Evolutionary conservation across 2,113 vertebrate species (phyloP).

Genomic region (Psammodynastes pulverulentus): DNA sequence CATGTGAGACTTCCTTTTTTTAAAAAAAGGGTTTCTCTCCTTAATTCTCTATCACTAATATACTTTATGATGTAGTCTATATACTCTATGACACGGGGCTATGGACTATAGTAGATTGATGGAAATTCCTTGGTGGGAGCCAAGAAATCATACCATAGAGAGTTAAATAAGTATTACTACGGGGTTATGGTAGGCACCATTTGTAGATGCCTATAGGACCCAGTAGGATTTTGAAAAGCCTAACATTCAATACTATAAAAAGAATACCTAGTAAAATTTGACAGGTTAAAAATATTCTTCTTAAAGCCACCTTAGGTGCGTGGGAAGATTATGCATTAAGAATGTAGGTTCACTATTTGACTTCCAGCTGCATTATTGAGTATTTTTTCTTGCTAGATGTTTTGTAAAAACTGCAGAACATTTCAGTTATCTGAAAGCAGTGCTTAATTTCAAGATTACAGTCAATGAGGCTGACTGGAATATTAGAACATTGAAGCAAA

Average conservation of each 20-base stretch:
- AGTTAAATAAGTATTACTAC: not conserved
- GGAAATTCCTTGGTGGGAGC: not conserved
- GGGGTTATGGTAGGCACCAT: not conserved
- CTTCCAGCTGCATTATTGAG: not conserved
- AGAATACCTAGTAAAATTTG: not conserved
- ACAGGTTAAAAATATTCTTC: not conserved
- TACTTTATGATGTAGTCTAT: not conserved
- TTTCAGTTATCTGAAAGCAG: not conserved
- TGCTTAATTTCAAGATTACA: not conserved
- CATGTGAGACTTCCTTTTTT: not conserved
- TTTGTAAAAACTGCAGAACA: not conserved
- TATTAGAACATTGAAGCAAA: not conserved
- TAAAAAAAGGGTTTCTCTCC: not conserved
- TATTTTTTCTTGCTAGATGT: not conserved
- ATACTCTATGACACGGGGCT: not conserved
- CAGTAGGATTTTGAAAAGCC: not conserved
- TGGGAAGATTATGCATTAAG: not conserved
- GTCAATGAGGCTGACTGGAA: not conserved
- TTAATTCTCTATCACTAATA: not conserved
- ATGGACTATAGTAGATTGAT: not conserved
- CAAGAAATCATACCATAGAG: not conserved
- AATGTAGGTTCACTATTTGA: not conserved
- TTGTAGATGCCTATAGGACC: not conserved
- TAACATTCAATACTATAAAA: not conserved
- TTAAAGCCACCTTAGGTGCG: not conserved